phyloP scores from a whole-genome alignment of 1,140 invertebrate species.

The Zaprionus ornatus region DNA sequence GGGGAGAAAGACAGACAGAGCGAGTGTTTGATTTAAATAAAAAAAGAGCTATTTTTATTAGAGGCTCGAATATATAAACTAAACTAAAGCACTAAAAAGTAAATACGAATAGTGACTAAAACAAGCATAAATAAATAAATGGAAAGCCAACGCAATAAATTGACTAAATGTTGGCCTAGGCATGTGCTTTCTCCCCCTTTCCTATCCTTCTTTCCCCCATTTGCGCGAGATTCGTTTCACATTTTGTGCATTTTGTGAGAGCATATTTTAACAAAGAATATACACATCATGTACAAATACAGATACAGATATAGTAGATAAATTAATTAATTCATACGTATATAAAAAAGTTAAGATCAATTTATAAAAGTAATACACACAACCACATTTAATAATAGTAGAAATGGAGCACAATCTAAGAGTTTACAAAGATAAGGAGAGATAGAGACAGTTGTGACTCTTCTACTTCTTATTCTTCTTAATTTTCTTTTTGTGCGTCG shows the following conservation, averaged over 20 bases:
- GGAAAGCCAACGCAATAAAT: constrained; percentile 53
- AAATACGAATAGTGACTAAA: constrained; percentile 59
- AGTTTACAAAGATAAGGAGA: background rate
- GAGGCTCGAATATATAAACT: constrained; percentile 41
- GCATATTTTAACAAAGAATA: constrained; percentile 34
- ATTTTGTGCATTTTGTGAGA: constrained; percentile 36
- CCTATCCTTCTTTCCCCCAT: background rate
- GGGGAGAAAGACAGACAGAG: background rate
- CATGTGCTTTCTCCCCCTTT: constrained; percentile 36
- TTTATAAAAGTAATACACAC: constrained; percentile 75
- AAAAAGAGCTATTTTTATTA: constrained; percentile 56
- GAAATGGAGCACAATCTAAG: constrained; percentile 49
- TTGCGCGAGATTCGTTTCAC: constrained; percentile 47
- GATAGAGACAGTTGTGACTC: background rate
- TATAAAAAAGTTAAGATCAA: constrained; percentile 53
- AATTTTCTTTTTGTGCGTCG: constrained; percentile 1
- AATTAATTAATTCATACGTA: constrained; percentile 35
- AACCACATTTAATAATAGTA: constrained; percentile 79
- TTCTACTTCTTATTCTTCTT: background rate
- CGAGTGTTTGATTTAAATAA: constrained; percentile 22
- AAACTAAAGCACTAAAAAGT: constrained; percentile 40
- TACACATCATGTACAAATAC: constrained; percentile 11
- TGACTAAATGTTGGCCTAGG: constrained; percentile 65
- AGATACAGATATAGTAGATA: constrained; percentile 8
- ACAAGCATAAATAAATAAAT: constrained; percentile 68